phyloP scores from a whole-genome alignment of 2,113 vertebrate species.

The Eulacestoma nigropectus region DNA sequence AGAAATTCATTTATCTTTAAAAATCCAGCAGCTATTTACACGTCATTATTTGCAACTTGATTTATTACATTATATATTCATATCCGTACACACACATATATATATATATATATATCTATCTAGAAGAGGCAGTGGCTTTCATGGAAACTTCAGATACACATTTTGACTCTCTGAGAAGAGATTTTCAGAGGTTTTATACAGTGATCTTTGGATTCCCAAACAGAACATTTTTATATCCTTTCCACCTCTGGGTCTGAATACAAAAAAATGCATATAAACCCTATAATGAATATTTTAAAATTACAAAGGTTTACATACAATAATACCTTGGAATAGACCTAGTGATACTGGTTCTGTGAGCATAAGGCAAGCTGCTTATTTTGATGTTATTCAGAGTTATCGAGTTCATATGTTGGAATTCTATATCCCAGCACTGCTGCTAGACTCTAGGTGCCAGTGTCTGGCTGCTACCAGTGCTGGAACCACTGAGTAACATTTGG shows the following conservation, averaged over 20 bases:
- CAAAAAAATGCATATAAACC: neutral
- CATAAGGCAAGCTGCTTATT: neutral
- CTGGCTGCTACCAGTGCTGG: neutral
- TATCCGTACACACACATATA: neutral
- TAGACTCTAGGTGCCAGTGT: neutral
- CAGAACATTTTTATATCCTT: neutral
- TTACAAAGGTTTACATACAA: neutral
- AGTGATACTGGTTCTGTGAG: neutral
- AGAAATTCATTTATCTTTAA: neutral
- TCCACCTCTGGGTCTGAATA: neutral
- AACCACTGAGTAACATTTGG: neutral
- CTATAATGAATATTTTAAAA: neutral
- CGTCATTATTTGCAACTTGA: neutral
- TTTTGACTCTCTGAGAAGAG: neutral
- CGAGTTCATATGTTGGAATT: neutral
- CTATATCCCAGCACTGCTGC: neutral
- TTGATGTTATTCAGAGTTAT: neutral
- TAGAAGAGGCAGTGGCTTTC: neutral
- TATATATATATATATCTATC: too few relatives aligned
- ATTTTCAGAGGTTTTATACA: neutral
- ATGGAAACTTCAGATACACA: neutral
- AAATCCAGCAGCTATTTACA: neutral
- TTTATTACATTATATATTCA: neutral
- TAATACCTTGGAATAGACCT: neutral
- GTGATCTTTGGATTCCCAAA: neutral